Conservation (phyloP, 2,888 invertebrate genomes). For the Adelphocoris suturalis region DNA sequence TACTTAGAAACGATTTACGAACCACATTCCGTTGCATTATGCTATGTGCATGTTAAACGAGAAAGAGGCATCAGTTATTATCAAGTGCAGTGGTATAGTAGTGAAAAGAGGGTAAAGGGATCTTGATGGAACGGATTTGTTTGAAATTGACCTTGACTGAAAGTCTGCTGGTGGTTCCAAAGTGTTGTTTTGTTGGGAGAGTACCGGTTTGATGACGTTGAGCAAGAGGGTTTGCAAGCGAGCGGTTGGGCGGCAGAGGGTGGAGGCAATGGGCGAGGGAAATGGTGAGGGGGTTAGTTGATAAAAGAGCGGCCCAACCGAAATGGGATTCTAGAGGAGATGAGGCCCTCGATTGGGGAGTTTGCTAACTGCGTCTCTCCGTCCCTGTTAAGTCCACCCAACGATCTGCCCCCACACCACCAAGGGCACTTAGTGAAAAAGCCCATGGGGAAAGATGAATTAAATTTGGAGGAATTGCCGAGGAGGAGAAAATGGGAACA, state of each 20-base stretch:
- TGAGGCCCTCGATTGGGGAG: conserved; percentile 36
- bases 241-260: background rate
- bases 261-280: conserved; percentile 17
- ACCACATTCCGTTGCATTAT: too few species aligned
- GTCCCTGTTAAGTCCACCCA: background rate
- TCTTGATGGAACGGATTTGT: conserved; percentile 42
- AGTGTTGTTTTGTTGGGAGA: conserved; percentile 50
- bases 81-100: background rate
- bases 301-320: conserved; percentile 51
- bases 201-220: conserved; percentile 49
- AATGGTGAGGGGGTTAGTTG: conserved; percentile 24
- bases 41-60: too few species aligned
- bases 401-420: background rate
- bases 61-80: too few species aligned
- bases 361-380: conserved; percentile 4
- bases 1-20: too few species aligned
- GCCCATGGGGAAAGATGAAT: conserved; percentile 12
- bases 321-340: conserved; percentile 48
- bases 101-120: background rate
- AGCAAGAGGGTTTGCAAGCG: background rate
- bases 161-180: background rate
- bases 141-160: conserved; percentile 44
- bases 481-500: background rate
- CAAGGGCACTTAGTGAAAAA: conserved; percentile 18
- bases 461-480: conserved; percentile 9